Percentiles rank a stretch among this genome's conserved stretches.
Conservation (phyloP, 2,797 vertebrate genomes). For the Fratercula arctica region DNA sequence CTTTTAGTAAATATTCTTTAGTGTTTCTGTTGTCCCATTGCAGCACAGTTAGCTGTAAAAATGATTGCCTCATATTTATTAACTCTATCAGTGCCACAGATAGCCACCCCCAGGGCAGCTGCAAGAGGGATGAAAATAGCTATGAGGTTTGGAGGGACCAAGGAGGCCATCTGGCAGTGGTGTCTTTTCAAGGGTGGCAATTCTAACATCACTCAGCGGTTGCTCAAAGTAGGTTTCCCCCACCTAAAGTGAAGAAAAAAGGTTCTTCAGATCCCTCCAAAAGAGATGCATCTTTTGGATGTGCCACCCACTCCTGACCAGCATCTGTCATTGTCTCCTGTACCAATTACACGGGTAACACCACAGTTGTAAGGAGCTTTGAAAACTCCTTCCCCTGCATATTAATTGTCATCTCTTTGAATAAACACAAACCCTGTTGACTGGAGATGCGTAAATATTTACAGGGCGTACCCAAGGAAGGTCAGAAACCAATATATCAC, state of each 20-base stretch:
- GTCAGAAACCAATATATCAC: conserved; percentile 36
- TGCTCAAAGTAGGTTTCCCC: neutral
- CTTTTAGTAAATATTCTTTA: conserved; percentile 50
- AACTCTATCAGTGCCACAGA: neutral
- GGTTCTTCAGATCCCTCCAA: neutral
- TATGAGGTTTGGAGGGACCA: neutral
- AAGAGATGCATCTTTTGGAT: neutral
- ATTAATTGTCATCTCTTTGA: neutral
- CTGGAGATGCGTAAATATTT: conserved; percentile 35
- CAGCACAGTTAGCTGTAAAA: neutral
- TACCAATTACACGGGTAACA: no score
- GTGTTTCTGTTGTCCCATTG: neutral
- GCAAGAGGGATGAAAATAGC: neutral
- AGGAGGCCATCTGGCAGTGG: neutral
- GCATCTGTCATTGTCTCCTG: neutral
- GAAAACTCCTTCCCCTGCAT: neutral
- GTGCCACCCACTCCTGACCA: neutral
- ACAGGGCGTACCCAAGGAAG: conserved; percentile 25
- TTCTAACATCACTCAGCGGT: neutral
- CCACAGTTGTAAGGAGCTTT: neutral
- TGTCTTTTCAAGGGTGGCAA: neutral
- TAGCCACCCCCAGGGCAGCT: neutral
- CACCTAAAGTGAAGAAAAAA: neutral
- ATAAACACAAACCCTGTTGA: neutral
- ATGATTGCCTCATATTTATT: neutral